Evolutionary conservation across 2,888 invertebrate genomes (phyloP).

Genomic region (Idaea biselata): DNA sequence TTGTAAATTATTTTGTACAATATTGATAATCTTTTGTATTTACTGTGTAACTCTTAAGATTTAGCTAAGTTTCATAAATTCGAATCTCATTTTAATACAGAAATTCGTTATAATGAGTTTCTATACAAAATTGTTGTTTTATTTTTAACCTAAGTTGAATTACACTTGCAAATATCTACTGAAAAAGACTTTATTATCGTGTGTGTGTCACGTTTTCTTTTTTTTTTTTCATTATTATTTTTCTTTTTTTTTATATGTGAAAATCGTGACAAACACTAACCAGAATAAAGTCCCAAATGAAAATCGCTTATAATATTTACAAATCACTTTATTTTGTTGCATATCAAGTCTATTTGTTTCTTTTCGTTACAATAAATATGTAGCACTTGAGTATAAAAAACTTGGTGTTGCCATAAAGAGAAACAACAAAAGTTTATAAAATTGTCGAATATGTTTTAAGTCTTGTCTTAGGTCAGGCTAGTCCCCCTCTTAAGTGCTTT

Average conservation of each 20-base stretch:
- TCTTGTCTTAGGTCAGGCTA: slow-evolving; percentile 59
- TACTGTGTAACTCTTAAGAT: slow-evolving; percentile 33
- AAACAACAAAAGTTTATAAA: slow-evolving; percentile 65
- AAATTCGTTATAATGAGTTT: slow-evolving; percentile 49
- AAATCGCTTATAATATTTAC: slow-evolving; percentile 57
- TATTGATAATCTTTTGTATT: slow-evolving; percentile 13
- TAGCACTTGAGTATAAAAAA: slow-evolving; percentile 75
- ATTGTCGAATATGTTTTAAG: slow-evolving; percentile 53
- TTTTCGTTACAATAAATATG: slow-evolving; percentile 75
- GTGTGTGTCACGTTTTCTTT: neutral
- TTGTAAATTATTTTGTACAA: slow-evolving; percentile 68
- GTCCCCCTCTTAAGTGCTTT: slow-evolving; percentile 49
- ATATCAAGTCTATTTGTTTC: slow-evolving; percentile 73
- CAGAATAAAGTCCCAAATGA: slow-evolving; percentile 23
- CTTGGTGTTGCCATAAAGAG: slow-evolving; percentile 61
- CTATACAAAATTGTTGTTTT: slow-evolving; percentile 40
- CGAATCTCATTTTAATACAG: slow-evolving; percentile 56
- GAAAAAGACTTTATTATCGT: neutral
- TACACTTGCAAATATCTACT: neutral
- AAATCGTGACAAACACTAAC: neutral
- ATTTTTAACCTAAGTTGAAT: slow-evolving; percentile 15
- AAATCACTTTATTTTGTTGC: slow-evolving; percentile 77
- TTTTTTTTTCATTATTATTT: neutral
- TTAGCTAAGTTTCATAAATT: slow-evolving; percentile 43
- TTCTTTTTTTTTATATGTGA: neutral